Conservation (phyloP, 2,888 invertebrate genomes). For the Sphaerophoria rueppellii region DNA sequence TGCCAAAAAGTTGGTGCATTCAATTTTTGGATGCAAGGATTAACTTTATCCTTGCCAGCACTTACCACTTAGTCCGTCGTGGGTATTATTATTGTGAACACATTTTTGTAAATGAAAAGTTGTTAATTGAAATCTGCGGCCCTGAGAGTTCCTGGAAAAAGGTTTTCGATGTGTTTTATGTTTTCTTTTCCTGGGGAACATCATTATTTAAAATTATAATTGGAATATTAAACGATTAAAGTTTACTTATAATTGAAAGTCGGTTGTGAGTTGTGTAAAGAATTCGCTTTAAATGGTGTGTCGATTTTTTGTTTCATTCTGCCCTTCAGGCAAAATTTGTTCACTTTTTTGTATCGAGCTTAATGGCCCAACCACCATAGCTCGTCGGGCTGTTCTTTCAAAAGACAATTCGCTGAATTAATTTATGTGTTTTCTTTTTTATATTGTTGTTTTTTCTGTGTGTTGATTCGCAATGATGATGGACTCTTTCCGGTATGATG, state of each 20-base stretch:
- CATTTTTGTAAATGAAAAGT: conserved; percentile 13
- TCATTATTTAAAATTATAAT: conserved; percentile 24
- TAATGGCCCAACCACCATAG: conserved; percentile 20
- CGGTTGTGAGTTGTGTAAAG: conserved; percentile 16
- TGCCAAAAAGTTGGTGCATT: conserved; percentile 10
- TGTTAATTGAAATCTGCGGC: conserved; percentile 30
- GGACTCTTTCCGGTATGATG: conserved; percentile 31
- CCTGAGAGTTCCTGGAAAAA: not conserved
- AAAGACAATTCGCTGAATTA: conserved; percentile 37
- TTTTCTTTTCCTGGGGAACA: conserved; percentile 3
- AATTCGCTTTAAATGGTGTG: not conserved
- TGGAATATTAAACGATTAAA: conserved; percentile 53
- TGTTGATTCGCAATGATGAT: conserved; percentile 32
- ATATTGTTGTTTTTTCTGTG: not conserved
- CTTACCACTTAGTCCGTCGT: conserved; percentile 4
- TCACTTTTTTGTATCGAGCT: conserved; percentile 20
- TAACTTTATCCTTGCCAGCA: conserved; percentile 44
- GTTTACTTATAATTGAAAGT: conserved; percentile 25
- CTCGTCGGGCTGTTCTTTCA: too few relatives aligned
- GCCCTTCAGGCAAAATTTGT: conserved; percentile 9
- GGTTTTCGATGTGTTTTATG: not conserved
- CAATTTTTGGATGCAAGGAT: conserved; percentile 21
- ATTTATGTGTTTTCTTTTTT: conserved; percentile 1
- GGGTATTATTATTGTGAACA: conserved; percentile 5
- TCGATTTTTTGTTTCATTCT: conserved; percentile 57